phyloP scores from a whole-genome alignment of 2,888 invertebrate genomes.

The Drosophila basisetae region DNA sequence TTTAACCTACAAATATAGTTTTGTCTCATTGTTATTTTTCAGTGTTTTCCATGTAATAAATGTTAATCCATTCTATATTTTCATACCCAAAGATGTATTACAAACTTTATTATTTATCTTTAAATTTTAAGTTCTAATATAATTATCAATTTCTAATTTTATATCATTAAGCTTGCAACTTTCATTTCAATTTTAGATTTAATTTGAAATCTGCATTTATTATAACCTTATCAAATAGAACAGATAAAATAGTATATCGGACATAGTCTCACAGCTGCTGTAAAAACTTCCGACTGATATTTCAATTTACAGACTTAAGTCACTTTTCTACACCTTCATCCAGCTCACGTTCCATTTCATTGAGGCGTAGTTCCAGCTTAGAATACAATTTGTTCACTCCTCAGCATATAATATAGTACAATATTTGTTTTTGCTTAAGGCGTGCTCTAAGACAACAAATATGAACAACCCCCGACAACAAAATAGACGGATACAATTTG shows the following conservation, averaged over 20 bases:
- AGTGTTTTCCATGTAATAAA: too few relatives aligned
- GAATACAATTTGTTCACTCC: background rate
- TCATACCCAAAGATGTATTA: too few relatives aligned
- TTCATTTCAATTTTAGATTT: too few relatives aligned
- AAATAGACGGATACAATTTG: slow-evolving; percentile 25
- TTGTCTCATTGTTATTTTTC: too few relatives aligned
- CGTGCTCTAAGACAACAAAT: slow-evolving; percentile 49
- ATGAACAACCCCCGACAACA: slow-evolving; percentile 23
- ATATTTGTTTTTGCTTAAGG: slow-evolving; percentile 40
- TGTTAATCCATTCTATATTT: too few relatives aligned
- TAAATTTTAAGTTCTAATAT: background rate
- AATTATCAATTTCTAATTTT: background rate
- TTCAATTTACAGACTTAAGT: background rate
- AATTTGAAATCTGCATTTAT: background rate
- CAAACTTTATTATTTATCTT: too few relatives aligned
- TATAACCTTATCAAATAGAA: background rate
- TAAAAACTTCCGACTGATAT: background rate
- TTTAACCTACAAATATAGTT: too few relatives aligned
- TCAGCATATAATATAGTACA: slow-evolving; percentile 12
- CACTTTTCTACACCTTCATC: too few relatives aligned
- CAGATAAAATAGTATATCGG: background rate
- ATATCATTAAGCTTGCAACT: too few relatives aligned
- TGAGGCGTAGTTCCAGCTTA: slow-evolving; percentile 45
- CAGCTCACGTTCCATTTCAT: slow-evolving; percentile 19
- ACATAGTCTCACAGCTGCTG: slow-evolving; percentile 13